These are phyloP conservation scores for Ichneumoninae sp. DNA, from an alignment of 2,888 invertebrate genomes.

Conservation along the genomic window DNA sequence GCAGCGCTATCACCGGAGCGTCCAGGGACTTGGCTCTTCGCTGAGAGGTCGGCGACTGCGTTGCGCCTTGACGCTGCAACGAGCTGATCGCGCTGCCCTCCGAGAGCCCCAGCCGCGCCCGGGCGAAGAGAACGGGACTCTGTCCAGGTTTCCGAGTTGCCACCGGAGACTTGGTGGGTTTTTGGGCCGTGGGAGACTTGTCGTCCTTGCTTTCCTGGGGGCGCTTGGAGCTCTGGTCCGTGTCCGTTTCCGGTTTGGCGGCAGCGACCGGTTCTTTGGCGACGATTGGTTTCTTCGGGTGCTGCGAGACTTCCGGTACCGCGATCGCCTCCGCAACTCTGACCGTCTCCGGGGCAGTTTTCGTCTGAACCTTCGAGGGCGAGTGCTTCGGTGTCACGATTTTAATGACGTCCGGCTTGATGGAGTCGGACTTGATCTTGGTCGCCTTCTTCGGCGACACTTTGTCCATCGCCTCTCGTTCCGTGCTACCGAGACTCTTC, in stretches of 20 bases:
- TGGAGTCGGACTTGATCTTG: conserved; percentile 86
- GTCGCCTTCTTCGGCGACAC: conserved; percentile 81
- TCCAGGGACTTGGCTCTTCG: conserved; percentile 93
- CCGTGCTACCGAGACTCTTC: conserved; percentile 81
- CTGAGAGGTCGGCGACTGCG: conserved; percentile 90
- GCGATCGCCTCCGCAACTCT: conserved; percentile 72
- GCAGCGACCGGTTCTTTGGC: conserved; percentile 24
- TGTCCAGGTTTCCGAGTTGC: conserved; percentile 89
- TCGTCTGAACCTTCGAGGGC: conserved; percentile 63
- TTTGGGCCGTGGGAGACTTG: conserved; percentile 55
- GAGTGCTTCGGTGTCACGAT: conserved; percentile 58
- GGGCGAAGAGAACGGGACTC: conserved; percentile 91
- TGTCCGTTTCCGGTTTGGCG: conserved; percentile 83
- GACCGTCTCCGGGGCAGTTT: conserved; percentile 67
- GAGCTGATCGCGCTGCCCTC: conserved; percentile 93
- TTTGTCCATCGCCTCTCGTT: conserved; percentile 80
- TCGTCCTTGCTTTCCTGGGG: conserved; percentile 71
- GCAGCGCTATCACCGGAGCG: conserved; percentile 92
- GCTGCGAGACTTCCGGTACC: conserved; percentile 81
- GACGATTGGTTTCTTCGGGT: conserved; percentile 14
- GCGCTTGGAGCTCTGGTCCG: conserved; percentile 78
- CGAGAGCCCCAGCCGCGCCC: conserved; percentile 92
- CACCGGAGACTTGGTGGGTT: conserved; percentile 87
- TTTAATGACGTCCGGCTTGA: conserved; percentile 45
- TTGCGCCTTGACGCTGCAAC: conserved; percentile 91